A percentile compares a stretch with the other conserved stretches of the same genome.
phyloP scores from a whole-genome alignment of 2,113 vertebrate genomes.

The Sphyrna mokarran region DNA sequence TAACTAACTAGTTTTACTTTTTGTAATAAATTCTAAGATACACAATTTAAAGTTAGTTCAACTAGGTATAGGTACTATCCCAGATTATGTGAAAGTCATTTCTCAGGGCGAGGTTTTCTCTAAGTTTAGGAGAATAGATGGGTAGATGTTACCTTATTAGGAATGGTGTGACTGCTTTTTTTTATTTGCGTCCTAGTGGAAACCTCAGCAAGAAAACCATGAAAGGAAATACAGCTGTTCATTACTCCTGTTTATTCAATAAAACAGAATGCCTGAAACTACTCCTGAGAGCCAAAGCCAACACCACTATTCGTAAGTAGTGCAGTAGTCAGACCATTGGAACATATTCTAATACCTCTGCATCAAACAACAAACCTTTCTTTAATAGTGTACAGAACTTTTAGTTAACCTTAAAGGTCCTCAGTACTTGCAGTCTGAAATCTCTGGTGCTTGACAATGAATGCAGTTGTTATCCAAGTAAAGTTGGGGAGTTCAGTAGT shows the following conservation, averaged over 20 bases:
- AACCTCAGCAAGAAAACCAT: conserved; percentile 50
- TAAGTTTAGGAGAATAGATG: background rate
- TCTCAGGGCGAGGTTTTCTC: background rate
- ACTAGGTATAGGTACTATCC: background rate
- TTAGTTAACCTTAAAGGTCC: background rate
- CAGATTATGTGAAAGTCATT: background rate
- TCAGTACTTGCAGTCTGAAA: background rate
- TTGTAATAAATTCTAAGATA: background rate
- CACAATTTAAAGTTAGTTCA: background rate
- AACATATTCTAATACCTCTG: background rate
- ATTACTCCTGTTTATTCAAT: conserved; percentile 60
- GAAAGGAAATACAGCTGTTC: conserved; percentile 53
- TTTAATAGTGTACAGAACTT: background rate
- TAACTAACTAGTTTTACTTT: background rate
- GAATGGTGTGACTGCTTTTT: background rate
- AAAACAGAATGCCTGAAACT: conserved; percentile 59
- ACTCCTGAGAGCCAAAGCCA: conserved; percentile 58
- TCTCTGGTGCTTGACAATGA: background rate
- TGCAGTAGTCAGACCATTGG: rapidly evolving
- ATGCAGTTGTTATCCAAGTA: background rate
- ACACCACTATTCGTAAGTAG: conserved; percentile 53
- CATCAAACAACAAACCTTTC: background rate
- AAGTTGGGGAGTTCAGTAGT: background rate
- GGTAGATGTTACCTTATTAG: background rate
- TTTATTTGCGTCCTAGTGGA: conserved; percentile 43